A percentile compares a stretch with the other conserved stretches of the same genome.
phyloP scores from a whole-genome alignment of 2,888 invertebrate genomes.

The Melanostoma scalare region DNA sequence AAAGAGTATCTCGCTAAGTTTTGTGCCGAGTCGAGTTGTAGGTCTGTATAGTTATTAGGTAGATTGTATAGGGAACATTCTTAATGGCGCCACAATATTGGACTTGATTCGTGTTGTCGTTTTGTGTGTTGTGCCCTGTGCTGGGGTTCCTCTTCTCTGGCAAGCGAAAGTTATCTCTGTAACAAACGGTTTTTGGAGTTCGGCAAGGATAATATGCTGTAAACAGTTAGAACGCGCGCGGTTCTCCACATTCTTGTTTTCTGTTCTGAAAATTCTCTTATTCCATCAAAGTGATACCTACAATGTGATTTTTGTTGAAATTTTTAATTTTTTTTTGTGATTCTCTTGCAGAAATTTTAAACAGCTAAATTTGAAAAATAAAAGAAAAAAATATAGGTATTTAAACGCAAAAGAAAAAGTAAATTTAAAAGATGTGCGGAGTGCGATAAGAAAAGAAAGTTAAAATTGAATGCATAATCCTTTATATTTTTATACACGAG shows the following conservation, averaged over 20 bases:
- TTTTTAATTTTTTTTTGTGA: conserved; percentile 17
- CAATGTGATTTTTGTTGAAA: conserved; percentile 40
- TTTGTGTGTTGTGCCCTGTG: conserved; percentile 26
- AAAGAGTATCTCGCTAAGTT: conserved; percentile 45
- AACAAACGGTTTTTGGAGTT: conserved; percentile 40
- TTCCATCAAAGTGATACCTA: conserved; percentile 25
- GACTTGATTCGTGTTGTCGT: conserved; percentile 59
- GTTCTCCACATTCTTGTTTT: conserved; percentile 15
- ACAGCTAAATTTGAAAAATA: conserved; percentile 64
- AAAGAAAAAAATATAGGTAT: conserved; percentile 52
- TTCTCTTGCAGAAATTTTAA: conserved; percentile 66
- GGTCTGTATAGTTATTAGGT: not conserved
- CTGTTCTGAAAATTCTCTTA: too few species aligned
- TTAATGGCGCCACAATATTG: conserved; percentile 70
- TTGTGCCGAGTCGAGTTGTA: conserved; percentile 39
- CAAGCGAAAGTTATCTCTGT: conserved; percentile 37
- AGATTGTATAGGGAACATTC: conserved; percentile 43
- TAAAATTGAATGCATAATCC: conserved; percentile 45
- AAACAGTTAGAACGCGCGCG: conserved; percentile 66
- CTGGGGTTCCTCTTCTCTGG: conserved; percentile 5
- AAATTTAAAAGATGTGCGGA: conserved; percentile 40
- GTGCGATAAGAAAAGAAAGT: conserved; percentile 28
- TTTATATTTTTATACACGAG: conserved; percentile 67
- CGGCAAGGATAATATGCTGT: conserved; percentile 64
- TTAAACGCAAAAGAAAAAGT: conserved; percentile 35